phyloP scores from a whole-genome alignment of 2,888 invertebrate species.

The Lepidochrysops patricia region DNA sequence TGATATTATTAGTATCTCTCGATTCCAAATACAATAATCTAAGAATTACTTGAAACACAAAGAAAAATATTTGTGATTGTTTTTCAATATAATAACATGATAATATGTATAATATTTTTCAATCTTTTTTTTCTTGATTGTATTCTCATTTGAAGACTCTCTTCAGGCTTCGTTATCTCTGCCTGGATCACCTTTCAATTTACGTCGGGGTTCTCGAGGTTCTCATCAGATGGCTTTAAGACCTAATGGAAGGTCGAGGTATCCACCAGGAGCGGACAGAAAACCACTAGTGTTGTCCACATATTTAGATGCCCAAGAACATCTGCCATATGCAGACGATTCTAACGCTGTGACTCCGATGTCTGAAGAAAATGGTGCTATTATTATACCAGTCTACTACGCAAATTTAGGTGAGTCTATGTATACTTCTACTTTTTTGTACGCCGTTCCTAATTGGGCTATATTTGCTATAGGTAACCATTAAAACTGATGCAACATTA shows the following conservation, averaged over 20 bases:
- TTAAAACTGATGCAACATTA: not conserved
- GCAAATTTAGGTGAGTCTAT: slow-evolving; percentile 81
- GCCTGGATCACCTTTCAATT: slow-evolving; percentile 96
- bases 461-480: not conserved
- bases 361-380: slow-evolving; percentile 97
- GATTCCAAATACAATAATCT: slow-evolving; percentile 24
- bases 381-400: slow-evolving; percentile 93
- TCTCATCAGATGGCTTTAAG: slow-evolving; percentile 94
- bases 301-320: slow-evolving; percentile 94
- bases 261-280: slow-evolving; percentile 88
- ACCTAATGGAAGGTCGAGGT: slow-evolving; percentile 84
- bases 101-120: not conserved
- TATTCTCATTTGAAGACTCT: slow-evolving; percentile 26
- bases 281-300: slow-evolving; percentile 95
- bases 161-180: slow-evolving; percentile 95
- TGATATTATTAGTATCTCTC: slow-evolving; percentile 25
- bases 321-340: slow-evolving; percentile 97
- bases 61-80: slow-evolving; percentile 3
- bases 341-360: slow-evolving; percentile 97
- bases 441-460: not conserved
- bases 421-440: not conserved
- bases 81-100: too few species aligned
- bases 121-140: not conserved
- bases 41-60: not conserved
- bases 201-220: slow-evolving; percentile 90